Evolutionary conservation across 1,140 invertebrate species (phyloP).

Genomic region (Bombus waltoni): DNA sequence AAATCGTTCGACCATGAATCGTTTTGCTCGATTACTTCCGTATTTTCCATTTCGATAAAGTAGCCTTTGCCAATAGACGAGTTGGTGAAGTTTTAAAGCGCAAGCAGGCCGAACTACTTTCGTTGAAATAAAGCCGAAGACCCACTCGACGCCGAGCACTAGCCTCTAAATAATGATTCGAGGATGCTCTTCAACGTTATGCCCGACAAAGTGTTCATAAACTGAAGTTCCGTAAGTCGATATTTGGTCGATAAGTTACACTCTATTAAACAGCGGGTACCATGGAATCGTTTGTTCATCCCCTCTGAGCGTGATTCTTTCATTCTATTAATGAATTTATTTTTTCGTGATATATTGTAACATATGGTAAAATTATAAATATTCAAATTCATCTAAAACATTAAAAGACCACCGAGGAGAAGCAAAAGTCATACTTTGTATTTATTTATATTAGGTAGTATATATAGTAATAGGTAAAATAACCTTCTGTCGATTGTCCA

Average conservation of each 20-base stretch:
- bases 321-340: not conserved
- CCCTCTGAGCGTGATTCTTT: too few relatives aligned
- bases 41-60: constrained; percentile 13
- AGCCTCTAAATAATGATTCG: constrained; percentile 30
- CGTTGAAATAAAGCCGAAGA: not conserved
- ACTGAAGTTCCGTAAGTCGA: not conserved
- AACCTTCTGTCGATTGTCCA: too few relatives aligned
- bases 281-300: not conserved
- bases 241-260: constrained; percentile 63
- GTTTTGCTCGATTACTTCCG: not conserved
- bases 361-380: not conserved
- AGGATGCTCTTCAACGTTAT: constrained; percentile 31
- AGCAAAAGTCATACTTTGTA: not conserved
- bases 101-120: constrained; percentile 34
- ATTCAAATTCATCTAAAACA: not conserved
- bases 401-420: not conserved
- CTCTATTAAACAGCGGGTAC: not conserved
- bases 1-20: not conserved
- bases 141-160: constrained; percentile 17
- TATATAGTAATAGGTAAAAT: too few relatives aligned
- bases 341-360: not conserved
- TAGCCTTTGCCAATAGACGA: not conserved
- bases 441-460: not conserved
- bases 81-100: constrained; percentile 13
- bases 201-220: constrained; percentile 7